Conservation (phyloP, 2,888 invertebrate species). For the Drosophila longiperda region DNA sequence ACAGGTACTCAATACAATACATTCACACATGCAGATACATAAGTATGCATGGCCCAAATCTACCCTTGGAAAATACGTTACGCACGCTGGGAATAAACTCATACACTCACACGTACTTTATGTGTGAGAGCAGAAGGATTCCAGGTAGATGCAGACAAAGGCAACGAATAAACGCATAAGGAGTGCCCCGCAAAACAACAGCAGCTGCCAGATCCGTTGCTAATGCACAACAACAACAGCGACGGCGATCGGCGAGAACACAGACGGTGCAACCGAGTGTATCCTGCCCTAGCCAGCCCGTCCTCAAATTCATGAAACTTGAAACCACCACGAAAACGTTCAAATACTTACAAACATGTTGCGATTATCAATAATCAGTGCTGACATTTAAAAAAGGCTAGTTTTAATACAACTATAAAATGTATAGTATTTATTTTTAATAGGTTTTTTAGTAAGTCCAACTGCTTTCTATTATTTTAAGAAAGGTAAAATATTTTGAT, state of each 20-base stretch:
- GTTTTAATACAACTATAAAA: not conserved
- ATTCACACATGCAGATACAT: not conserved
- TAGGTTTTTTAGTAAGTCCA: not conserved
- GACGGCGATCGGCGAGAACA: not conserved
- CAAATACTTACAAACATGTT: conserved; percentile 1
- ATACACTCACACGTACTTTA: not conserved
- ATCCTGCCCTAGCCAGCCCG: conserved; percentile 21
- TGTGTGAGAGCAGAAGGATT: conserved; percentile 19
- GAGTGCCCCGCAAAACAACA: conserved; percentile 20
- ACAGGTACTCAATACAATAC: conserved; percentile 52
- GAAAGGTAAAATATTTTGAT: not conserved
- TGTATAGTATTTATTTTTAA: not conserved
- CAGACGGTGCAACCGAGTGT: conserved; percentile 41
- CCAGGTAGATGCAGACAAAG: conserved; percentile 54
- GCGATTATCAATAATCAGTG: conserved; percentile 6
- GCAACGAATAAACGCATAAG: conserved; percentile 27
- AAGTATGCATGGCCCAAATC: conserved; percentile 49
- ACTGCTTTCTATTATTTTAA: not conserved
- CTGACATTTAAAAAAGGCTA: not conserved
- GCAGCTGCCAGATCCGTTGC: conserved; percentile 49
- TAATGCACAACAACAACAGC: conserved; percentile 20
- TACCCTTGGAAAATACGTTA: conserved; percentile 60
- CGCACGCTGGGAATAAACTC: conserved; percentile 40
- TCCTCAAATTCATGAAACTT: conserved; percentile 56
- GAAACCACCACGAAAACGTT: conserved; percentile 55